Conservation (phyloP, 2,888 invertebrate genomes). For the Agonopterix alstromeriana region DNA sequence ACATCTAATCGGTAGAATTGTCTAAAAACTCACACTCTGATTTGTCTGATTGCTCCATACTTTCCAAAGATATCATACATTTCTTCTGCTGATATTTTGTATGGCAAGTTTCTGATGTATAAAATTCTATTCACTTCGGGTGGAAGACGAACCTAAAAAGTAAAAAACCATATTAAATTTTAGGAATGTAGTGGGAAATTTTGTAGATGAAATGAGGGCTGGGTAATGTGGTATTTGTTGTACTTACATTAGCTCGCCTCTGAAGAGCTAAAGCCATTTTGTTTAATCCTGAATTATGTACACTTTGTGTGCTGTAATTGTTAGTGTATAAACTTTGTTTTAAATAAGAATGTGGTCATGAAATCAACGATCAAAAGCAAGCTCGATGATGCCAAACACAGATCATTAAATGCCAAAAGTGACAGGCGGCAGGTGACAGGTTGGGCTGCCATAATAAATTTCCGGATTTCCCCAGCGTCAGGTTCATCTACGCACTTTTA, state of each 20-base stretch:
- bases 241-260: conserved; percentile 84
- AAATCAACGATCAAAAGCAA: too few relatives aligned
- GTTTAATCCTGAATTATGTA: not conserved
- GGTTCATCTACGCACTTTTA: too few relatives aligned
- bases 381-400: too few relatives aligned
- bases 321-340: too few relatives aligned
- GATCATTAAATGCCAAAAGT: too few relatives aligned
- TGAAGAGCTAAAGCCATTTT: conserved; percentile 84
- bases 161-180: not conserved
- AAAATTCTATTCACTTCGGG: conserved; percentile 99
- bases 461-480: too few relatives aligned
- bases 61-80: conserved; percentile 99
- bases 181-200: not conserved
- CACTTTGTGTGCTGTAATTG: too few relatives aligned
- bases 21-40: conserved; percentile 86
- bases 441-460: too few relatives aligned
- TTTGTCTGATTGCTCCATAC: conserved; percentile 99
- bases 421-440: too few relatives aligned
- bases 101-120: conserved; percentile 97
- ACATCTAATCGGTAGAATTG: too few relatives aligned
- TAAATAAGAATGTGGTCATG: too few relatives aligned
- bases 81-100: conserved; percentile 99
- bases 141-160: conserved; percentile 91
- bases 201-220: too few relatives aligned
- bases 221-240: not conserved